phyloP scores from a whole-genome alignment of 2,113 vertebrate genomes.

The Pungitius pungitius region DNA sequence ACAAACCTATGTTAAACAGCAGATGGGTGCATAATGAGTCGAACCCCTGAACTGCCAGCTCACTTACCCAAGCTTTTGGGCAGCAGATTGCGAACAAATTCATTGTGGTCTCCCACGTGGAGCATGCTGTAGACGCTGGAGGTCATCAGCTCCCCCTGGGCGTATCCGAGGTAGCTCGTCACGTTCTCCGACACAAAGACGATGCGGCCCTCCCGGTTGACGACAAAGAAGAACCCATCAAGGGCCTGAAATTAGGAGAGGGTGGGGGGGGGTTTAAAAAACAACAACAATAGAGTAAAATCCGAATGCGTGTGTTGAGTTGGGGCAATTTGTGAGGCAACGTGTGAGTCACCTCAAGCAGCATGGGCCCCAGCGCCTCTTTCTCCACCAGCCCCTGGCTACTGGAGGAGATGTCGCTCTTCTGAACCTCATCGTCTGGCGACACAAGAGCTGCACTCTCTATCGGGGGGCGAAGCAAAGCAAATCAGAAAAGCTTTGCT shows the following conservation, averaged over 20 bases:
- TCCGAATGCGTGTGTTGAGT: neutral
- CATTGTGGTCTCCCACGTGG: constrained; percentile 94
- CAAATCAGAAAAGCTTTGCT: neutral
- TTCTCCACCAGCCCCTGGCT: constrained; percentile 94
- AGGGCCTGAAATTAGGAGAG: constrained; percentile 81
- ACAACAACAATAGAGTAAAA: neutral
- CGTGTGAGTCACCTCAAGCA: constrained; percentile 66
- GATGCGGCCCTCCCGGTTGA: constrained; percentile 93
- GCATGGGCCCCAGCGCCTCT: constrained; percentile 84
- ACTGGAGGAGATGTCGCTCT: constrained; percentile 95
- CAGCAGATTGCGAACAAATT: constrained; percentile 93
- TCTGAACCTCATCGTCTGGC: constrained; percentile 91
- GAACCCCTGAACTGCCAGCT: neutral
- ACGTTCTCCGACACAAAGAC: constrained; percentile 96
- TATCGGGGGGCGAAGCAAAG: constrained; percentile 43
- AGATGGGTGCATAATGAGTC: neutral
- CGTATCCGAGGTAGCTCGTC: constrained; percentile 91
- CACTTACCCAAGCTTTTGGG: constrained; percentile 91
- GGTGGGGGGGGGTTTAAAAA: neutral
- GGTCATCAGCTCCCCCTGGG: constrained; percentile 95
- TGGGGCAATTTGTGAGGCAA: neutral
- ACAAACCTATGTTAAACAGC: no score
- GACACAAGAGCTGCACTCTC: constrained; percentile 84
- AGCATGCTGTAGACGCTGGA: constrained; percentile 97
- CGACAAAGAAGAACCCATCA: constrained; percentile 95